These are phyloP conservation scores for Saiga tatarica DNA, from an alignment of 2,113 vertebrate species.

Conservation along the genomic window DNA sequence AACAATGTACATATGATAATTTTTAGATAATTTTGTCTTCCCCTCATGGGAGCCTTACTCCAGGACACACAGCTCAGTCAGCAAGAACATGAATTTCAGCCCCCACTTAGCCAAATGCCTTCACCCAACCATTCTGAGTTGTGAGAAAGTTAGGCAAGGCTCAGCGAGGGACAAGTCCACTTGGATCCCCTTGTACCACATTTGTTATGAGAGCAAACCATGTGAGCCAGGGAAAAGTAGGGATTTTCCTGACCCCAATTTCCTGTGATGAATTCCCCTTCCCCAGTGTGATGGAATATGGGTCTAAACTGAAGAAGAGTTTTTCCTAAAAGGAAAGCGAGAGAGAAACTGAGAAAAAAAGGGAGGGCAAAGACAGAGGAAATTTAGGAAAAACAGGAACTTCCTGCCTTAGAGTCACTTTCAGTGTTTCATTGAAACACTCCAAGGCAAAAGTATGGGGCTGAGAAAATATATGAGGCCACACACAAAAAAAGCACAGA, in stretches of 20 bases:
- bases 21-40: not conserved
- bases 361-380: rapidly evolving
- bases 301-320: not conserved
- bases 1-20: not conserved
- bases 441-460: not conserved
- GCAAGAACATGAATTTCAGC: not conserved
- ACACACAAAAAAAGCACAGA: not conserved
- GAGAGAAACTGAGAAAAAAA: not conserved
- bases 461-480: not conserved
- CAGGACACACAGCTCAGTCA: not conserved
- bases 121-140: not conserved
- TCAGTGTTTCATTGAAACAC: not conserved
- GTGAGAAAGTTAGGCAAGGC: not conserved
- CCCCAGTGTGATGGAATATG: not conserved
- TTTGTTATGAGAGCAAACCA: not conserved
- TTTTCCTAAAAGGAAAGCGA: not conserved
- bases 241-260: not conserved
- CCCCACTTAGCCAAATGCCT: not conserved
- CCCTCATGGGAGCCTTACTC: not conserved
- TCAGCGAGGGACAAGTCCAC: not conserved
- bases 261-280: not conserved
- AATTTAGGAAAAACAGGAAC: not conserved
- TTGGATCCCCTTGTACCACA: not conserved
- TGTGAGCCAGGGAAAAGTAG: not conserved
- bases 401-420: not conserved